Evolutionary conservation across 1,140 invertebrate species (phyloP), one percentile per base, ranked within the genome.

Genomic region (Hetaerina americana): DNA sequence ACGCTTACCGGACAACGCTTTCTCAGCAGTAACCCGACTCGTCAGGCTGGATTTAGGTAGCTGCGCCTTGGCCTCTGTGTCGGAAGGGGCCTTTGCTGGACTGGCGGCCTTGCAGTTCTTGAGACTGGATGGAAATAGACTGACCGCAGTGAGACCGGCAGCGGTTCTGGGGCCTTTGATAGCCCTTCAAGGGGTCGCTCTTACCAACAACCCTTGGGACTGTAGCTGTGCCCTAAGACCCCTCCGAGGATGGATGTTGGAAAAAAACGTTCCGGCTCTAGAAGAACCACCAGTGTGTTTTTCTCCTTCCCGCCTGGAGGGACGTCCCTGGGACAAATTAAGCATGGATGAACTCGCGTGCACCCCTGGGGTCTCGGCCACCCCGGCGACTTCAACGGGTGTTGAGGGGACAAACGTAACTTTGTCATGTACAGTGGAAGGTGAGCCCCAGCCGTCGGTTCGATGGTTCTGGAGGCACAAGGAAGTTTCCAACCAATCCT

Each of bases 321-420:
- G 83, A 0, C 84, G 86, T 70, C 81, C 89, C 0, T 93, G 92
- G 91, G 87, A 91, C 77, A 84, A 85, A 68, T 82, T 94, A 27
- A 86, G 88, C 72, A 80, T 91, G 24, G 90, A 92, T 75, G 92
- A 93, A 76, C 92, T 92, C 78, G 91, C 91, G 0, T 93, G 92
- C 77, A 81, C 85, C 71, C 91, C 92, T 0, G 84, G 87, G 77
- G 87, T 89, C 22, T 81, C 83, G 22, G 81, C 84, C 0, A 80
- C 82, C 22, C 82, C 82, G 26, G 83, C 83, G 29, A 82, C 86
- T 5, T 83, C 85, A 69, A 84, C 84, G 2, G 79, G 78, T 6
- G 80, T 87, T 5, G 88, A 90, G 79, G 90, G 90, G 0, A 84
- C 86, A 27, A 92, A 93, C 78, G 86, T 90, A 5, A 91, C 89